phyloP scores from a whole-genome alignment of 2,797 vertebrate species.

The Pagetopsis macropterus region DNA sequence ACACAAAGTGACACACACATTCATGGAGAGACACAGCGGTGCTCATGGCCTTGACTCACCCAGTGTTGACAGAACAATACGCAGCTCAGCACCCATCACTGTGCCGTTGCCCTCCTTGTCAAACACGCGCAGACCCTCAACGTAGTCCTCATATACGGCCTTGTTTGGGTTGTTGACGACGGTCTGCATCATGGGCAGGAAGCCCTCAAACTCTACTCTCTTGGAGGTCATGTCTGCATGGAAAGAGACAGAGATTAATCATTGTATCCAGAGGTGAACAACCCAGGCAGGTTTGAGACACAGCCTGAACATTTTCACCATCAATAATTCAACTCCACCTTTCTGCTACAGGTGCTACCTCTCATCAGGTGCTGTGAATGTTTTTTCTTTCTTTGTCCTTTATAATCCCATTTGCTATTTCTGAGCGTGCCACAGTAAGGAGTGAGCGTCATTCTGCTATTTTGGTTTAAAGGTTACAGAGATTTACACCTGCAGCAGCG shows the following conservation, averaged over 20 bases:
- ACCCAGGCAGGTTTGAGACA: neutral
- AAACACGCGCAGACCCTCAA: conserved; percentile 99
- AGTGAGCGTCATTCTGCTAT: neutral
- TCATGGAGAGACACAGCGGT: neutral
- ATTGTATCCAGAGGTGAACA: neutral
- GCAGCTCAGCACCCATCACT: conserved; percentile 99
- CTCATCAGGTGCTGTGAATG: neutral
- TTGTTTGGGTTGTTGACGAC: conserved; percentile 97
- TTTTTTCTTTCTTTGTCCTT: neutral
- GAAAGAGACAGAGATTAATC: conserved; percentile 20
- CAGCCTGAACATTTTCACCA: neutral
- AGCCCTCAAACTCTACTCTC: conserved; percentile 94
- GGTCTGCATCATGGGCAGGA: conserved; percentile 97
- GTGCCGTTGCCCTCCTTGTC: conserved; percentile 99
- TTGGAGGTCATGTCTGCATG: conserved; percentile 90
- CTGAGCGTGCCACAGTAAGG: neutral
- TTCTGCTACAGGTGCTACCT: neutral
- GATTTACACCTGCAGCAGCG: neutral
- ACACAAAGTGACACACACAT: neutral
- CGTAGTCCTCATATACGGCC: conserved; percentile 93
- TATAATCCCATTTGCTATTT: neutral
- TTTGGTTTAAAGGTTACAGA: conserved; percentile 10
- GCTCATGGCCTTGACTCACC: conserved; percentile 83
- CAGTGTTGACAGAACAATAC: conserved; percentile 95
- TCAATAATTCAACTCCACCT: neutral